Base-by-base conservation (phyloP, 2,113 vertebrate genomes). In the Chaenocephalus aceratus region DNA sequence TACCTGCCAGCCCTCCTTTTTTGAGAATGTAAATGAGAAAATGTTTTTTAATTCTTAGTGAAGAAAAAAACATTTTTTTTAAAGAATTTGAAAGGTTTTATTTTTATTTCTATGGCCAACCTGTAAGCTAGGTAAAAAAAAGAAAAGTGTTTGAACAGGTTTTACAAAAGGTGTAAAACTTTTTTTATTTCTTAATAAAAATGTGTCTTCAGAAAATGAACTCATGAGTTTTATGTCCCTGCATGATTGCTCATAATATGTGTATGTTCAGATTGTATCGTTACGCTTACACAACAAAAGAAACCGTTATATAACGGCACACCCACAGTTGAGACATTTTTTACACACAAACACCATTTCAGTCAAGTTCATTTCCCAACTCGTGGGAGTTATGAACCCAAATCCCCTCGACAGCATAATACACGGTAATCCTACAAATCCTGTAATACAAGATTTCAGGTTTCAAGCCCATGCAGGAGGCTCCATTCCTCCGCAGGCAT, bases 141-240 rank as follows among this genome's bases (percentile, higher is more conserved):
- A 21, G 21, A 67, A 85, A 71, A 71, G 86, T 93, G 88, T 94
- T 89, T 89, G 53, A 92, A 78, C 81, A 85, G 79, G 89, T 91
- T 94, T 94, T 92, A 89, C 88, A 59, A 54, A 91, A 71, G 34
- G 73, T 90, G 89, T 92, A 89, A 93, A 90, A 83, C 76, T 63
- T 90, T 92, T 91, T 95, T 91, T 88, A 90, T 95, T 92, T 92
- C 77, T 88, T 92, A 95, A 93, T 92, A 95, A 94, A 91, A 91
- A 92, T 91, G 83, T 91, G 88, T 92, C 91, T 92, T 93, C 88
- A 84, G 86, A 93, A 90, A 73, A 87, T 56, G 44, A 54, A 3
- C 10, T 18, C 9, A 36, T 49, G 62, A 61, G 67, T 77, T 79
- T 76, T n/a, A 44, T 69, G 41, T 83, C 54, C 65, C 13, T 46